phyloP scores from a whole-genome alignment of 1,140 invertebrate genomes.

The Diprion similis region DNA sequence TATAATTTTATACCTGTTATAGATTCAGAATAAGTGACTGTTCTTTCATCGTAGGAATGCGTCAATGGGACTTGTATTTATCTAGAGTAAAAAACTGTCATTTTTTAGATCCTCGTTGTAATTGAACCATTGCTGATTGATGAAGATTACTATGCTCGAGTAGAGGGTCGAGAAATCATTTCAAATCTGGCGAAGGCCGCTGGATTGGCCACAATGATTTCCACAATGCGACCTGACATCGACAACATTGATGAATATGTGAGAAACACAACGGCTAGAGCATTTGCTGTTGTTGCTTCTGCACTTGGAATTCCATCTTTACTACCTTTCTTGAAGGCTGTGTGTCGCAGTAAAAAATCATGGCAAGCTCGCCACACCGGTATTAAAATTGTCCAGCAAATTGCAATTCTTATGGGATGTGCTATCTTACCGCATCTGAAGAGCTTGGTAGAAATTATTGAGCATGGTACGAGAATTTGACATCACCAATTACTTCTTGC shows the following conservation, averaged over 20 bases:
- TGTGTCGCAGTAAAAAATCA: conserved; percentile 98
- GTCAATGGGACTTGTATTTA: conserved; percentile 8
- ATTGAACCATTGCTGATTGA: conserved; percentile 99
- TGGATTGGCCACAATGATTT: conserved; percentile 99
- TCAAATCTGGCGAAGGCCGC: conserved; percentile 99
- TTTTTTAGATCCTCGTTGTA: conserved; percentile 88
- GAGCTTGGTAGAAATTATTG: conserved; percentile 98
- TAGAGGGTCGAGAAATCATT: conserved; percentile 99
- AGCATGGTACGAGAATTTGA: conserved; percentile 77
- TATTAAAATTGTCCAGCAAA: conserved; percentile 99
- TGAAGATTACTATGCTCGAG: conserved; percentile 99
- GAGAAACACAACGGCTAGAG: conserved; percentile 97
- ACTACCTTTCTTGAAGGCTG: conserved; percentile 98
- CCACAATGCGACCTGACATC: conserved; percentile 99
- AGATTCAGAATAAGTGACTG: not conserved
- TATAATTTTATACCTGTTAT: no score
- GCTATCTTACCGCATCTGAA: conserved; percentile 98
- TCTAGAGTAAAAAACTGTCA: conserved; percentile 27
- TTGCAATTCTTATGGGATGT: conserved; percentile 99
- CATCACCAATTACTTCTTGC: conserved; percentile 16
- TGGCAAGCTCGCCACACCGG: conserved; percentile 99
- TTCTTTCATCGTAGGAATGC: conserved; percentile 1
- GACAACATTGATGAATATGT: conserved; percentile 99
- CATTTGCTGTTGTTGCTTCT: conserved; percentile 99
- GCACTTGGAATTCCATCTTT: conserved; percentile 98